Evolutionary conservation across 2,888 invertebrate genomes (phyloP).

Genomic region (Polymixis lichenea): DNA sequence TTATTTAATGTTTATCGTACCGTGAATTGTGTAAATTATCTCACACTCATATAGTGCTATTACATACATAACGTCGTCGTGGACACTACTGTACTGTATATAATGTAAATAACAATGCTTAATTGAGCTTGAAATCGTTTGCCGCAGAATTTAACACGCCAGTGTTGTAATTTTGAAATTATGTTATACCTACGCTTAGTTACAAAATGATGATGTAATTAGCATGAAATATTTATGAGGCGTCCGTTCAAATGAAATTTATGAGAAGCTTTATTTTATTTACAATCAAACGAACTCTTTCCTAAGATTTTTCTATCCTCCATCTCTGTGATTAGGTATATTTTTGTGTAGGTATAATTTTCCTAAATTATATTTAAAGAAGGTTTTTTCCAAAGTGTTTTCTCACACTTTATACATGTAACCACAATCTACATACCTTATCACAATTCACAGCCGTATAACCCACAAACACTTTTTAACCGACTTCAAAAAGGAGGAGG

Average conservation of each 20-base stretch:
- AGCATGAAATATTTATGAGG: not conserved
- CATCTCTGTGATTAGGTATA: not conserved
- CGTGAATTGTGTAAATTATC: constrained; percentile 16
- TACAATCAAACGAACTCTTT: not conserved
- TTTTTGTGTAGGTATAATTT: no score
- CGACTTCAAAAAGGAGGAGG: no score
- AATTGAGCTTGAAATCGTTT: constrained; percentile 51
- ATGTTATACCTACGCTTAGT: constrained; percentile 13
- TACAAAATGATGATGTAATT: not conserved
- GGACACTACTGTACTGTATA: constrained; percentile 11
- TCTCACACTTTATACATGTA: not conserved
- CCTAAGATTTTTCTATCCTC: not conserved
- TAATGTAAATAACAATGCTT: constrained; percentile 36
- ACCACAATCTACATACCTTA: no score
- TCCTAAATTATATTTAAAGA: not conserved
- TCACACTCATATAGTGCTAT: constrained; percentile 10
- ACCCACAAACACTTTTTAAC: not conserved
- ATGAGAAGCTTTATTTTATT: not conserved
- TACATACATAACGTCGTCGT: constrained; percentile 6
- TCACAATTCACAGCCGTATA: not conserved
- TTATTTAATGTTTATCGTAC: constrained; percentile 27
- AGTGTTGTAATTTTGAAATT: constrained; percentile 30
- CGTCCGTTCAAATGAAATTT: not conserved
- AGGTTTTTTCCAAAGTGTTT: not conserved
- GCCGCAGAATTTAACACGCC: constrained; percentile 20